Conservation (phyloP, 2,113 vertebrate species). For the Gymnocephalus cernua region DNA sequence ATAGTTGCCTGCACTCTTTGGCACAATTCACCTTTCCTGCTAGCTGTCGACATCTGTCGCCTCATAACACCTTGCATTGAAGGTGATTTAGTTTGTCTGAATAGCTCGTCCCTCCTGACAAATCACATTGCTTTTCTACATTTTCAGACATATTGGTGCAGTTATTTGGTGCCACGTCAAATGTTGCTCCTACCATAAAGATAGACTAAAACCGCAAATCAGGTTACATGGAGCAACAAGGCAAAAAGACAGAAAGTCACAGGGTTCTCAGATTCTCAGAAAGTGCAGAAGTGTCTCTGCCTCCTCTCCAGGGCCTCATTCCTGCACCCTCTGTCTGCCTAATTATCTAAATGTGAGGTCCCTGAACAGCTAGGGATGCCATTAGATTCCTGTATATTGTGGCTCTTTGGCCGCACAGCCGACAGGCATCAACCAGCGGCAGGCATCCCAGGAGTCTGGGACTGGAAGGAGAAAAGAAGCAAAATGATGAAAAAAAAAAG, state of each 20-base stretch:
- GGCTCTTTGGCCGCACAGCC: slow-evolving; percentile 51
- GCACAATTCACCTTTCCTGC: slow-evolving; percentile 7
- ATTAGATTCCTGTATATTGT: slow-evolving; percentile 78
- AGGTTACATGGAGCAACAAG: slow-evolving; percentile 30
- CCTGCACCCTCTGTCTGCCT: slow-evolving; percentile 64
- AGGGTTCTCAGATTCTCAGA: slow-evolving; percentile 22
- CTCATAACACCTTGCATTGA: slow-evolving; percentile 15
- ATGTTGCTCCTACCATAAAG: not conserved
- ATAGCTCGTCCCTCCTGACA: not conserved
- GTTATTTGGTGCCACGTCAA: not conserved
- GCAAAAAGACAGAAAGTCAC: slow-evolving; percentile 27
- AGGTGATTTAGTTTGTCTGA: slow-evolving; percentile 14
- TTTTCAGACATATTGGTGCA: not conserved
- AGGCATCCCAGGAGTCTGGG: slow-evolving; percentile 26
- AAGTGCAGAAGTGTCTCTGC: slow-evolving; percentile 31
- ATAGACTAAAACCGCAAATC: slow-evolving; percentile 12
- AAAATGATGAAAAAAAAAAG: not conserved
- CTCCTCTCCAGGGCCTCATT: slow-evolving; percentile 56
- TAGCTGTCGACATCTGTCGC: slow-evolving; percentile 25
- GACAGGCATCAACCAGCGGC: slow-evolving; percentile 54
- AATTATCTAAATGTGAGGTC: slow-evolving; percentile 78
- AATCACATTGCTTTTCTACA: slow-evolving; percentile 8
- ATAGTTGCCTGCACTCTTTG: not conserved
- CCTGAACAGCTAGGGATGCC: slow-evolving; percentile 65
- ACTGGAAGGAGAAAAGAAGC: not conserved